A percentile compares a stretch with the other conserved stretches of the same genome.
These are phyloP conservation scores for Trialeurodes vaporariorum DNA, from an alignment of 1,140 invertebrate species.

Conservation along the genomic window DNA sequence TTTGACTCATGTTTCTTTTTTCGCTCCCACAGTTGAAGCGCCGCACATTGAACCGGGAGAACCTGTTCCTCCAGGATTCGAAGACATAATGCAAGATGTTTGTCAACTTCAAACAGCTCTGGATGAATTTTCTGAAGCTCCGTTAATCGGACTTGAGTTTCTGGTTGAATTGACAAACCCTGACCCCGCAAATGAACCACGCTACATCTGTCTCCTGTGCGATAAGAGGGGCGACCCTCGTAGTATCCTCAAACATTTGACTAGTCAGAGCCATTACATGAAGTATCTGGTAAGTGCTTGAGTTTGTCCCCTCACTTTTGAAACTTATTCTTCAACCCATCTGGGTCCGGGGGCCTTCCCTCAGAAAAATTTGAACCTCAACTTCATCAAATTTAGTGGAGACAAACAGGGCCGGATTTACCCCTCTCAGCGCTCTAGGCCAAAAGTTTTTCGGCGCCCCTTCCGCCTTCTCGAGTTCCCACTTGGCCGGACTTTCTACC, in stretches of 20 bases:
- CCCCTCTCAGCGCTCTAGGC: too few species aligned
- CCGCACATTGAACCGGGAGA: slow-evolving; percentile 44
- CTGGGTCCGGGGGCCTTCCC: too few species aligned
- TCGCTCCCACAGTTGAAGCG: background rate
- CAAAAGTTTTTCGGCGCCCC: too few species aligned
- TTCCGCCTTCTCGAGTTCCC: too few species aligned
- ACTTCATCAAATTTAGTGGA: too few species aligned
- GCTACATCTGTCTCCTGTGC: slow-evolving; percentile 61
- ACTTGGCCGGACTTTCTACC: too few species aligned
- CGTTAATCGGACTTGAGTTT: slow-evolving; percentile 51
- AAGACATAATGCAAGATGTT: slow-evolving; percentile 44
- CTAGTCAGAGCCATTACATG: slow-evolving; percentile 54
- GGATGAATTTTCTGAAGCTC: slow-evolving; percentile 34
- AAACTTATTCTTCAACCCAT: too few species aligned
- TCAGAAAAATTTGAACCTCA: too few species aligned
- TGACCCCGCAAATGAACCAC: slow-evolving; percentile 42
- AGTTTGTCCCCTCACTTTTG: too few species aligned
- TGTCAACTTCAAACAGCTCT: slow-evolving; percentile 42
- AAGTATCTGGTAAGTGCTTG: slow-evolving; percentile 40
- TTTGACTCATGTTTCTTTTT: too few species aligned
- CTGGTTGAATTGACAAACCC: slow-evolving; percentile 50
- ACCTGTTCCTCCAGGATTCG: slow-evolving; percentile 55
- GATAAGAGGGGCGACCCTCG: slow-evolving; percentile 59
- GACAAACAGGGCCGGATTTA: too few species aligned
- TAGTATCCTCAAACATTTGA: slow-evolving; percentile 60